phyloP scores from a whole-genome alignment of 2,113 vertebrate genomes.

The Machaerirhynchus nigripectus region DNA sequence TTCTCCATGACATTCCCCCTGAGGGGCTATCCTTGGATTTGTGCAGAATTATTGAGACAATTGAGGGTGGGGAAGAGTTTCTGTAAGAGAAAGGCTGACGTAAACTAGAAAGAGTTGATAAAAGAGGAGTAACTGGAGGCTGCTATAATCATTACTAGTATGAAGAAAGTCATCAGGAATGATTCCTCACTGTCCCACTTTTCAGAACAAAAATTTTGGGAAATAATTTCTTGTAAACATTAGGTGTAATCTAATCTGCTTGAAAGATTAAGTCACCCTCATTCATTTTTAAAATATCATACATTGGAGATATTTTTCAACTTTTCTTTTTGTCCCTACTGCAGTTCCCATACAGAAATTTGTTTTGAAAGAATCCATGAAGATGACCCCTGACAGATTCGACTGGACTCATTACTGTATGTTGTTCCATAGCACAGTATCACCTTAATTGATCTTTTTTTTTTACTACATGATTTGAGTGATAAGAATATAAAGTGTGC shows the following conservation, averaged over 20 bases:
- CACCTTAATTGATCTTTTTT: neutral
- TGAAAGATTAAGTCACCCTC: neutral
- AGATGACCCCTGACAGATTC: neutral
- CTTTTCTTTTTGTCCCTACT: neutral
- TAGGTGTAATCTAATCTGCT: neutral
- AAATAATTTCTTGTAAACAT: neutral
- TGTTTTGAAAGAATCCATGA: neutral
- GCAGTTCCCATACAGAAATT: neutral
- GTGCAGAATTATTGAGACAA: neutral
- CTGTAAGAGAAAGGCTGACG: neutral
- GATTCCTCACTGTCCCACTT: neutral
- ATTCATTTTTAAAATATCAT: neutral
- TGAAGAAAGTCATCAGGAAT: neutral
- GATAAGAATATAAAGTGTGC: constrained; percentile 11
- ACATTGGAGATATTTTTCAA: neutral
- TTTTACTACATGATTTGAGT: neutral
- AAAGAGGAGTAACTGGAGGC: neutral
- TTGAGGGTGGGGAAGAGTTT: neutral
- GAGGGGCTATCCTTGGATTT: neutral
- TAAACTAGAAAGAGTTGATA: neutral
- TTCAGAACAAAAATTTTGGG: neutral
- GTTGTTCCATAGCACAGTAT: neutral
- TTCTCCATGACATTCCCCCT: neutral
- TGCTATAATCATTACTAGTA: neutral
- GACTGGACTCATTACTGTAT: neutral